A percentile compares a stretch with the other conserved stretches of the same genome.
Evolutionary conservation across 2,888 invertebrate species (phyloP).

Genomic region (Gymnosoma rotundatum): DNA sequence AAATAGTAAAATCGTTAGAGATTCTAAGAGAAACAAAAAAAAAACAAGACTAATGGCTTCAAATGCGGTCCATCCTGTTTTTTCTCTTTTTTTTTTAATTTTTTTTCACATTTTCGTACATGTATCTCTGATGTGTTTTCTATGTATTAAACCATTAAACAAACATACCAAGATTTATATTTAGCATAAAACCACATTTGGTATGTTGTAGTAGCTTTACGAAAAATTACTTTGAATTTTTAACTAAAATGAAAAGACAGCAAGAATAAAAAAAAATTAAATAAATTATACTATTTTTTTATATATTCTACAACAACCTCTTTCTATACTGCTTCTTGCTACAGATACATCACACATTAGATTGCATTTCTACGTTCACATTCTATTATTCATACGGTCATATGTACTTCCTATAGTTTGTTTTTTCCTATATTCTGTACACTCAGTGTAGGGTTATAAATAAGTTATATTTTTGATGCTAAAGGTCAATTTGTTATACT

Average conservation of each 20-base stretch:
- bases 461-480: constrained; percentile 45
- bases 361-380: background rate
- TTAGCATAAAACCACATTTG: constrained; percentile 70
- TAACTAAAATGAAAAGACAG: constrained; percentile 44
- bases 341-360: background rate
- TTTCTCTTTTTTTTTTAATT: background rate
- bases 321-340: background rate
- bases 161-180: constrained; percentile 71
- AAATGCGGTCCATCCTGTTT: constrained; percentile 56
- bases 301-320: background rate
- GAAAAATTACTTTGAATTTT: constrained; percentile 70
- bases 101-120: background rate
- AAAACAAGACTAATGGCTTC: constrained; percentile 57
- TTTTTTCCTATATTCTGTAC: background rate
- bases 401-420: background rate
- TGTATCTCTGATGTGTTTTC: constrained; percentile 7
- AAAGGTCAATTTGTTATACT: constrained; percentile 61
- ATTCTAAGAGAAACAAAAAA: constrained; percentile 3
- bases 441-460: constrained; percentile 33
- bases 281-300: constrained; percentile 49
- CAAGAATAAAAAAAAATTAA: constrained; percentile 26
- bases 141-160: constrained; percentile 51
- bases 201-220: constrained; percentile 67
- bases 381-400: background rate
- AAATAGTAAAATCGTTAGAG: background rate